These are phyloP conservation scores for Phorcus lineatus DNA, from an alignment of 2,888 invertebrate genomes.

Conservation along the genomic window DNA sequence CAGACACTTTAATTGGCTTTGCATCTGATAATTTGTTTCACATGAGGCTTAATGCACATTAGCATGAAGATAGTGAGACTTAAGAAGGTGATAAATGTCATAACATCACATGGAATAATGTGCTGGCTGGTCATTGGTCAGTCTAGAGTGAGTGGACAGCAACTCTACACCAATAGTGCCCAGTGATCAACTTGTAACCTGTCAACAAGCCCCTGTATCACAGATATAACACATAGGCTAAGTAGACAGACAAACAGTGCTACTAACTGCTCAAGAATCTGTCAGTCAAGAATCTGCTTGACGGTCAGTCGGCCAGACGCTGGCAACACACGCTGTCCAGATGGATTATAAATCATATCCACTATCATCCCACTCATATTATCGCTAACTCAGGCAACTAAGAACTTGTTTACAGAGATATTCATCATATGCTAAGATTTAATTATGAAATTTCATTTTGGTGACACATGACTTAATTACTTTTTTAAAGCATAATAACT, in stretches of 20 bases:
- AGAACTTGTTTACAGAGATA: no score
- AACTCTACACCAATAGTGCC: background rate
- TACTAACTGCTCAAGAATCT: background rate
- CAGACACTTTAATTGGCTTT: constrained; percentile 14
- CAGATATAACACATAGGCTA: constrained; percentile 9
- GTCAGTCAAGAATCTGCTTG: no score
- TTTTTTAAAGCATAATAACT: no score
- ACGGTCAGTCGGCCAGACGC: background rate
- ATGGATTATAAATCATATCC: no score
- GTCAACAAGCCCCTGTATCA: constrained; percentile 4
- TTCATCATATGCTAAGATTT: no score
- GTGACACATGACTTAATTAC: no score
- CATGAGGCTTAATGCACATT: constrained; percentile 8
- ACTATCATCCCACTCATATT: no score
- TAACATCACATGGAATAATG: background rate
- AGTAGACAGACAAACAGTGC: constrained; percentile 7
- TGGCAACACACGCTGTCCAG: background rate
- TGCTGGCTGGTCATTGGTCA: background rate
- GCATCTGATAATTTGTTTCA: background rate
- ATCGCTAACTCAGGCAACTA: no score
- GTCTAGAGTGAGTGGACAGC: background rate
- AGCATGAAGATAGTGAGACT: background rate
- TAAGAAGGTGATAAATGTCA: background rate
- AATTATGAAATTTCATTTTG: no score
- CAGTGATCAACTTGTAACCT: background rate